A percentile compares a stretch with the other conserved stretches of the same genome.
These are phyloP conservation scores for Agrilus planipennis DNA, from an alignment of 1,140 invertebrate genomes.

Conservation along the genomic window DNA sequence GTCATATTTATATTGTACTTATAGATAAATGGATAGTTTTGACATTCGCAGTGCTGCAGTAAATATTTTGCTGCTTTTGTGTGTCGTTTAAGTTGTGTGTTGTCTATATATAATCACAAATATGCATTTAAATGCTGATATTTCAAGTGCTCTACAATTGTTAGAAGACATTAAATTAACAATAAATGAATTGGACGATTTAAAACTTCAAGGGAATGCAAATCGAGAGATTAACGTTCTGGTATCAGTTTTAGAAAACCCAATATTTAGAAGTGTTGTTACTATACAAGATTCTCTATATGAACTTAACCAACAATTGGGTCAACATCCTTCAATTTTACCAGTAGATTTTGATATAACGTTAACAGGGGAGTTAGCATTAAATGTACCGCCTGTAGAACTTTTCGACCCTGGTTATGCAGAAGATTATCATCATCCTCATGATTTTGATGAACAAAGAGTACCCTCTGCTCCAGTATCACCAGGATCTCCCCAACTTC, in stretches of 20 bases:
- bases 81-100: too few species aligned
- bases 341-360: constrained; percentile 86
- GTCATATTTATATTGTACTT: too few species aligned
- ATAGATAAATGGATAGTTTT: too few species aligned
- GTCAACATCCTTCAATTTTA: constrained; percentile 80
- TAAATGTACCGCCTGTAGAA: constrained; percentile 44
- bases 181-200: constrained; percentile 60
- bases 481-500: constrained; percentile 36
- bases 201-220: constrained; percentile 58
- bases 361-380: constrained; percentile 51
- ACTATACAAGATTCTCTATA: constrained; percentile 78
- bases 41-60: too few species aligned
- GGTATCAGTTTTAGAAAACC: constrained; percentile 80
- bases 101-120: too few species aligned
- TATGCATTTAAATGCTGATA: constrained; percentile 39
- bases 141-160: constrained; percentile 64
- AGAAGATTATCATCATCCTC: constrained; percentile 24
- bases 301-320: constrained; percentile 67
- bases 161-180: constrained; percentile 66
- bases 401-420: constrained; percentile 36
- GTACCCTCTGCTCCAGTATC: constrained; percentile 46
- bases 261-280: constrained; percentile 83
- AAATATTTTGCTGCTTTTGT: too few species aligned
- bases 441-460: constrained; percentile 43
- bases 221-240: constrained; percentile 77